A percentile compares a stretch with the other conserved stretches of the same genome.
Conservation (phyloP, 2,888 invertebrate genomes). For the Gastracanthus pulcherrimus region DNA sequence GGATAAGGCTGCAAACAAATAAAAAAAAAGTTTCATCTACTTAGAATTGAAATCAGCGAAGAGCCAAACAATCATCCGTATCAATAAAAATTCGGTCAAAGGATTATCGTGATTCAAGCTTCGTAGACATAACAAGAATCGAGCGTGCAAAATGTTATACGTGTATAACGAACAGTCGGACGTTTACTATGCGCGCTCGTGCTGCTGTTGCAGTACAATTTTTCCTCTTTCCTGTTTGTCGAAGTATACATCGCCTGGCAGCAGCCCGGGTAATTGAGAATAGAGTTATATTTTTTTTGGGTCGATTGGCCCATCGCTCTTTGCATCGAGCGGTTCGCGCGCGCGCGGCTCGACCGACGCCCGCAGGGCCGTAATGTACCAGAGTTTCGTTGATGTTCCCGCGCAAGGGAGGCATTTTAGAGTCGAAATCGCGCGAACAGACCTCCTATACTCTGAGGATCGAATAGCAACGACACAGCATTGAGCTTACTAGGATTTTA, state of each 20-base stretch:
- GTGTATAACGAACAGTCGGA: no score
- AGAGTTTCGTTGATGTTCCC: slow-evolving; percentile 43
- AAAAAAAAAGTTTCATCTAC: no score
- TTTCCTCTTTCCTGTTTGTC: no score
- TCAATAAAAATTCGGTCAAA: no score
- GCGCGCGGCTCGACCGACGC: neutral
- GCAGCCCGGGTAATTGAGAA: neutral
- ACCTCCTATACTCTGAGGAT: neutral
- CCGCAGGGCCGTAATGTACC: neutral
- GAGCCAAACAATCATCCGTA: no score
- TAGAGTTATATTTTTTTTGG: neutral
- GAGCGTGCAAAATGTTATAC: no score
- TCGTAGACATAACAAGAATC: no score
- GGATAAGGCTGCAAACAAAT: no score
- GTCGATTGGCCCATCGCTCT: neutral
- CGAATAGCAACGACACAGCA: slow-evolving; percentile 13
- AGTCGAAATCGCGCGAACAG: slow-evolving; percentile 7
- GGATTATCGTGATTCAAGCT: no score
- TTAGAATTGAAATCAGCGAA: no score
- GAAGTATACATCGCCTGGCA: neutral
- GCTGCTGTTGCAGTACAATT: no score
- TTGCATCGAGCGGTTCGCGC: slow-evolving; percentile 12
- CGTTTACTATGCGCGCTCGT: no score
- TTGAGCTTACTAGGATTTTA: slow-evolving; percentile 46
- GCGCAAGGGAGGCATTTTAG: slow-evolving; percentile 14